Evolutionary conservation across 2,888 invertebrate genomes (phyloP).

Genomic region (Eilema depressum): DNA sequence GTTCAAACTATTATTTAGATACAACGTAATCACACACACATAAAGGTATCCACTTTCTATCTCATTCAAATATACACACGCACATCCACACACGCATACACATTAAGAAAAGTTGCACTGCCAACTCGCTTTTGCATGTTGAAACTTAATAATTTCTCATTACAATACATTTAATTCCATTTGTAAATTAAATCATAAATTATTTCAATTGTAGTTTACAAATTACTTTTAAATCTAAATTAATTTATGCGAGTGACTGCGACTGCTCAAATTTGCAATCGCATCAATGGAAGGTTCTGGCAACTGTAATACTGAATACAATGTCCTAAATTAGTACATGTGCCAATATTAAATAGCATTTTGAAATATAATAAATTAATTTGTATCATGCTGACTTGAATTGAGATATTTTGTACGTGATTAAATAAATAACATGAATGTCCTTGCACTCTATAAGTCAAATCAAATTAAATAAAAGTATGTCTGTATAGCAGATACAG

Average conservation of each 20-base stretch:
- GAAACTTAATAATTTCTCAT: neutral
- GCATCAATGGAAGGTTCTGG: neutral
- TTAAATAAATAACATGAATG: neutral
- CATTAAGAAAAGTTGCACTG: neutral
- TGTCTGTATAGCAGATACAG: too few species aligned
- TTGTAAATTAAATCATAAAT: neutral
- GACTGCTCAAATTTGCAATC: neutral
- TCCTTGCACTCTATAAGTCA: neutral
- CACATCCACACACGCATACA: neutral
- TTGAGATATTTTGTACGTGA: neutral
- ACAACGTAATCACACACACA: neutral
- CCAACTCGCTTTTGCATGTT: neutral
- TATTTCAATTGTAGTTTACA: slow-evolving; percentile 1
- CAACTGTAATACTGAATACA: neutral
- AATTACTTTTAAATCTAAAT: neutral
- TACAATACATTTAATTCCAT: neutral
- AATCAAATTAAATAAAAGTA: too few species aligned
- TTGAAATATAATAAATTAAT: neutral
- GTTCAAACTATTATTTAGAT: neutral
- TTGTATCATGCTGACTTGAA: neutral
- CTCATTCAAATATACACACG: neutral
- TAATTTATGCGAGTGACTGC: neutral
- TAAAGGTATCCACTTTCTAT: neutral
- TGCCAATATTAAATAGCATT: neutral
- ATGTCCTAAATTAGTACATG: slow-evolving; percentile 7